Percentiles rank a stretch among this genome's conserved stretches.
These are phyloP conservation scores for Leptinotarsa texana DNA, from an alignment of 1,140 invertebrate genomes.

Conservation along the genomic window DNA sequence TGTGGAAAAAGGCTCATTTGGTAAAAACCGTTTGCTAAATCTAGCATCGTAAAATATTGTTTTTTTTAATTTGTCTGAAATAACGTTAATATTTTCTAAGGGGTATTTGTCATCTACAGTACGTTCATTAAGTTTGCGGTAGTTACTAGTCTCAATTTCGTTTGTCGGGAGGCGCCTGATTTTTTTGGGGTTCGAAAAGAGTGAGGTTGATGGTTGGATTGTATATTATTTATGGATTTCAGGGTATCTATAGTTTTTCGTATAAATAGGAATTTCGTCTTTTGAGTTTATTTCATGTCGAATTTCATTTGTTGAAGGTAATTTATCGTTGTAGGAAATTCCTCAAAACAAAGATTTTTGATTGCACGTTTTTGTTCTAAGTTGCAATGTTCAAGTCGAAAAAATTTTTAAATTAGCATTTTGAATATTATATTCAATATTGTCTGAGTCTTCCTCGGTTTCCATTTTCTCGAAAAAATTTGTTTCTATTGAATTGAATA, in stretches of 20 bases:
- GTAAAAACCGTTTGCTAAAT: not conserved
- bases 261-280: conserved; percentile 7
- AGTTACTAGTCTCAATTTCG: not conserved
- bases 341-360: conserved; percentile 24
- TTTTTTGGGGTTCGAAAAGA: not conserved
- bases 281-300: conserved; percentile 26
- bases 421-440: no score
- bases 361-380: conserved; percentile 22
- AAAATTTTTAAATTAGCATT: not conserved
- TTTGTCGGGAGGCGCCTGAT: not conserved
- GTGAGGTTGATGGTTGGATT: not conserved
- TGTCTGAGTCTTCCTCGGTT: no score
- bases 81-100: not conserved
- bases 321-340: conserved; percentile 27
- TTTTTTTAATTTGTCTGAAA: not conserved
- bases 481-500: no score
- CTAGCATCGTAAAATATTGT: conserved; percentile 8
- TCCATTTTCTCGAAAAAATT: no score
- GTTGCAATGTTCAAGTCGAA: conserved; percentile 26
- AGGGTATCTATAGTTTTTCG: conserved; percentile 12
- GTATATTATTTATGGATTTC: not conserved
- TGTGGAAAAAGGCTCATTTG: no score
- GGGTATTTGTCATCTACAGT: conserved; percentile 6
- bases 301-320: conserved; percentile 11
- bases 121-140: conserved; percentile 11